phyloP scores from a whole-genome alignment of 2,888 invertebrate genomes.

The Cosmorhoe ocellata region DNA sequence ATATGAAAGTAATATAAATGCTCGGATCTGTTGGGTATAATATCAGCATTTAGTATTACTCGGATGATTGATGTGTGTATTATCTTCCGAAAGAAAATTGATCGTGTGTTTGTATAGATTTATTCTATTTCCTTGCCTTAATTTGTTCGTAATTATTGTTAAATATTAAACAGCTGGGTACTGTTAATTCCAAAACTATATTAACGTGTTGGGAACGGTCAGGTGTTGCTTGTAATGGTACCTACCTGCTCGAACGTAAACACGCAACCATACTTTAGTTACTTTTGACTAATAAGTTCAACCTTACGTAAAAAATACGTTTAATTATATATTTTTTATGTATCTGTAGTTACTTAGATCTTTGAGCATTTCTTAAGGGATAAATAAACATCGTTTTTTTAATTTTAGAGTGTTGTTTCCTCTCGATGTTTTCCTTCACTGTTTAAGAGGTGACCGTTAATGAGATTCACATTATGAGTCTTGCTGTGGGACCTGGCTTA shows the following conservation, averaged over 20 bases:
- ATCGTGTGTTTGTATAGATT: slow-evolving; percentile 3
- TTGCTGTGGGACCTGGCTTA: no score
- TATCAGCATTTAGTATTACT: slow-evolving; percentile 10
- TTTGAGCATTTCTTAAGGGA: no score
- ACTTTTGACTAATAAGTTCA: slow-evolving; percentile 9
- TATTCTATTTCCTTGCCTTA: not conserved
- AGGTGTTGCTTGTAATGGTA: slow-evolving; percentile 31
- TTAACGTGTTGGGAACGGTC: slow-evolving; percentile 37
- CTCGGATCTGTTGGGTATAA: slow-evolving; percentile 2
- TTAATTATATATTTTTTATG: no score
- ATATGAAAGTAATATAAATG: slow-evolving; percentile 13
- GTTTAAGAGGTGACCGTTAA: no score
- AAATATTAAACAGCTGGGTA: not conserved
- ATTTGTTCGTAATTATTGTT: no score
- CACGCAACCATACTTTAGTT: slow-evolving; percentile 33
- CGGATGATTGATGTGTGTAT: slow-evolving; percentile 12
- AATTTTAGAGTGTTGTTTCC: no score
- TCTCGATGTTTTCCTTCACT: no score
- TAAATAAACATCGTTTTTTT: no score
- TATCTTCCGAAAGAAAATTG: slow-evolving; percentile 7
- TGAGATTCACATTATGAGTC: no score
- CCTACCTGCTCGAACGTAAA: slow-evolving; percentile 31
- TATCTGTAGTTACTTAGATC: no score
- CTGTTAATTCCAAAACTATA: slow-evolving; percentile 21
- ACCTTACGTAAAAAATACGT: no score